Conservation (phyloP, 2,888 invertebrate species). For the Caenorhabditis angaria region DNA sequence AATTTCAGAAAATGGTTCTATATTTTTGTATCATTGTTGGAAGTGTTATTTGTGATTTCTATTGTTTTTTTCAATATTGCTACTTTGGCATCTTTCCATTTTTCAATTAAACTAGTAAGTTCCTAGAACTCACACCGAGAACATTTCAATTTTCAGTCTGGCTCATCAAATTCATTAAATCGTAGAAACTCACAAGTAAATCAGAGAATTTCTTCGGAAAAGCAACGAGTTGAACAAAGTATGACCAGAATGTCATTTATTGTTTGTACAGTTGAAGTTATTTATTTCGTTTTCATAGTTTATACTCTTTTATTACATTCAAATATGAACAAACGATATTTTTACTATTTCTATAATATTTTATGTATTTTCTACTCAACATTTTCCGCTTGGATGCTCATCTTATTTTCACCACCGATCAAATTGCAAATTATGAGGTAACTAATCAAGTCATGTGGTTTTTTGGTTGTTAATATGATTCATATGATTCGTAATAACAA, state of each 20-base stretch:
- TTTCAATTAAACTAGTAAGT: background rate
- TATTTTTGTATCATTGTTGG: constrained; percentile 17
- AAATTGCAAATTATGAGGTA: constrained; percentile 12
- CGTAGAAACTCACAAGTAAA: no score
- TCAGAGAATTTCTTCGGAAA: constrained; percentile 6
- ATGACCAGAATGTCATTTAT: constrained; percentile 36
- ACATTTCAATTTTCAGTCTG: no score
- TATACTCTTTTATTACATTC: constrained; percentile 26
- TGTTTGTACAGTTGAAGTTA: constrained; percentile 27
- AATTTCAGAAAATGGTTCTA: constrained; percentile 26
- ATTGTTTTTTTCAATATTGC: constrained; percentile 14
- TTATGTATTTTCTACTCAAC: constrained; percentile 35
- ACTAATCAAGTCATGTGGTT: background rate
- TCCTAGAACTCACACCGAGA: no score
- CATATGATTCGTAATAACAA: background rate
- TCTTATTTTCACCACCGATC: constrained; percentile 33
- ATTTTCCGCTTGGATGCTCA: constrained; percentile 42
- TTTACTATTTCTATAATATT: constrained; percentile 38
- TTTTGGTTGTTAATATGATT: background rate
- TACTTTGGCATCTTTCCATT: background rate
- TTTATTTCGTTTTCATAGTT: constrained; percentile 32
- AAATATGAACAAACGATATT: constrained; percentile 29
- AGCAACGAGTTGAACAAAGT: constrained; percentile 25
- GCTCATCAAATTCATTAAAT: no score
- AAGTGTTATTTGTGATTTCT: constrained; percentile 23